Evolutionary conservation across 2,888 invertebrate genomes (phyloP), one percentile per base, ranked within the genome.

Genomic region (Asteroscopus sphinx): DNA sequence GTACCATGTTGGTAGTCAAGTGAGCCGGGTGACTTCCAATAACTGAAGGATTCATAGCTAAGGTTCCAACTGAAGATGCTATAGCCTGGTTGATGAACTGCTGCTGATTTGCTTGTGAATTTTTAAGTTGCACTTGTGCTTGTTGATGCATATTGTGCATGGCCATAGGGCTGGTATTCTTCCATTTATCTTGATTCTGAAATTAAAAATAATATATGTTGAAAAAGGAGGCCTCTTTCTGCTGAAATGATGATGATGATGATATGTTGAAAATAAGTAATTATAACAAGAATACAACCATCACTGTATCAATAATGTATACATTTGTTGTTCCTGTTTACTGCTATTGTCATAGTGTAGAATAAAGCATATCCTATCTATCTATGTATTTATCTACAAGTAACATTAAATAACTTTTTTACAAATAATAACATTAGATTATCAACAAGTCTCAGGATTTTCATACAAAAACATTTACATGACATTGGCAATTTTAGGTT

Each of bases 161-260:
- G 85, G 87, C 84, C 37, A 94, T 91, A 85, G 95, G 87, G 81
- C 96, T 93, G 86, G 96, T 95, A 90, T 96, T 97, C 88, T 97
- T 97, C 97, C 97, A 97, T 95, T 97, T 97, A 93, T 97, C 97
- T 89, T 96, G 97, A 91, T 96, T 97, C 97, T 97, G 95, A 57
- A 96, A 95, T 75, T 8, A 60, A 39, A 67, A 49, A 53, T 40
- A 57, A 37, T 12, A 46, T 32, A 35, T 11, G 39, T 41, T 59
- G 25, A 60, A 46, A 16, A 32, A 12, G 44, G n/a, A n/a, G n/a
- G n/a, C n/a, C n/a, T n/a, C n/a, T n/a, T n/a, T n/a, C n/a, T n/a
- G n/a, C n/a, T n/a, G n/a, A n/a, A n/a, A n/a, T n/a, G n/a, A n/a
- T n/a, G n/a, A n/a, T n/a, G n/a, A n/a, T n/a, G n/a, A n/a, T n/a